Conservation (phyloP, 2,797 vertebrate species). For the Corythornis leucogaster region DNA sequence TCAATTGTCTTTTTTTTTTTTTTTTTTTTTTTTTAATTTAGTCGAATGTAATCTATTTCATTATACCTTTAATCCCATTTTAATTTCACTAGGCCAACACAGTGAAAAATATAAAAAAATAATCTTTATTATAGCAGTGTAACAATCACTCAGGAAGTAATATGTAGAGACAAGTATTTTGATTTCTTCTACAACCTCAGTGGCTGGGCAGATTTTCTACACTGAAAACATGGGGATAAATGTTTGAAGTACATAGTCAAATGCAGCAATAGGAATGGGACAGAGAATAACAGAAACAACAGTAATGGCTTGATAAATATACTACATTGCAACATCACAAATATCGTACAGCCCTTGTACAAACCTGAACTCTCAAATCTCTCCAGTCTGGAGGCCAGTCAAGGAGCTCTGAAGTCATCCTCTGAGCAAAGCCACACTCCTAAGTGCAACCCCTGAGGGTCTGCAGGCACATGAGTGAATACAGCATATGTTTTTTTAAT, state of each 20-base stretch:
- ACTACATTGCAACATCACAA: not conserved
- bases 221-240: not conserved
- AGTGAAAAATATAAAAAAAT: not conserved
- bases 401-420: not conserved
- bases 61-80: not conserved
- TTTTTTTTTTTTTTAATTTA: not conserved
- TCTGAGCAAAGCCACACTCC: not conserved
- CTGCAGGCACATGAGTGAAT: not conserved
- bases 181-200: not conserved
- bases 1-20: not conserved
- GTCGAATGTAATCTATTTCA: not conserved
- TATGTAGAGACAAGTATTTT: not conserved
- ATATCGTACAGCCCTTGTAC: not conserved
- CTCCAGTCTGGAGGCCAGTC: not conserved
- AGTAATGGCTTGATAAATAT: not conserved
- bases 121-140: not conserved
- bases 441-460: not conserved
- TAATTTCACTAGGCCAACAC: not conserved
- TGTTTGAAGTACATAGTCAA: not conserved
- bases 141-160: not conserved
- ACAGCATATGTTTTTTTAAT: rapidly evolving
- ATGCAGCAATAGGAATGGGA: not conserved
- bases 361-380: not conserved
- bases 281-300: not conserved
- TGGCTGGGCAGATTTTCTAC: not conserved